A percentile compares a stretch with the other conserved stretches of the same genome.
Conservation (phyloP, 2,888 invertebrate species). For the Pristionchus arcanus region DNA sequence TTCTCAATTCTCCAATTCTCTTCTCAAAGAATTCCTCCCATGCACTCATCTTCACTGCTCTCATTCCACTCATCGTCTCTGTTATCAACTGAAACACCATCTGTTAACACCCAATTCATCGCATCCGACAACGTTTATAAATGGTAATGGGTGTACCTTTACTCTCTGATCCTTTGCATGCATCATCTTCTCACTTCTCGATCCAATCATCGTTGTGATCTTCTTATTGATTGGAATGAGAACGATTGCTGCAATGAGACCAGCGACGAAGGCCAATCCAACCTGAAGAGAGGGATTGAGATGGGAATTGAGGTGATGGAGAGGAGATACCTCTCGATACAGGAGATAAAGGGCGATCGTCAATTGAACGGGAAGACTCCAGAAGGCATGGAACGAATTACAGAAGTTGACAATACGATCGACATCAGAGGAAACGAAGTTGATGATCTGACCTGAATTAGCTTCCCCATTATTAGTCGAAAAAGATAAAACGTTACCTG, state of each 20-base stretch:
- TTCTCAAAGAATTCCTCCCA: slow-evolving; percentile 91
- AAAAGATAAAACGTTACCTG: slow-evolving; percentile 52
- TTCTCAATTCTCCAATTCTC: slow-evolving; percentile 65
- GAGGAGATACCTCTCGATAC: slow-evolving; percentile 82
- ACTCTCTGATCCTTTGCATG: slow-evolving; percentile 91
- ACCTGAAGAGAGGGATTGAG: slow-evolving; percentile 84
- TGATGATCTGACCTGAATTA: slow-evolving; percentile 90
- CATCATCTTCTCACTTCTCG: slow-evolving; percentile 91
- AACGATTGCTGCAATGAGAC: slow-evolving; percentile 89
- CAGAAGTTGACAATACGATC: slow-evolving; percentile 96
- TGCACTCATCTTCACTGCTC: slow-evolving; percentile 92
- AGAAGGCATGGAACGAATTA: slow-evolving; percentile 94
- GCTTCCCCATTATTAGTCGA: background rate
- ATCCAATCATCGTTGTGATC: slow-evolving; percentile 91
- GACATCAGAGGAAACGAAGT: slow-evolving; percentile 96
- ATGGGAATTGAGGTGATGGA: background rate
- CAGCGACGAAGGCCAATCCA: slow-evolving; percentile 92
- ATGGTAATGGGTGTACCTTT: slow-evolving; percentile 81
- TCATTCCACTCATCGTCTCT: slow-evolving; percentile 91
- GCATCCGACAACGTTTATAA: background rate
- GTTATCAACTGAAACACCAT: slow-evolving; percentile 84
- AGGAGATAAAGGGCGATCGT: slow-evolving; percentile 89
- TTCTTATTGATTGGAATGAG: slow-evolving; percentile 94
- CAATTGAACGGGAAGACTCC: slow-evolving; percentile 96
- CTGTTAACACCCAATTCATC: background rate